Evolutionary conservation across 1,140 invertebrate species (phyloP).

Genomic region (Anoplolepis gracilipes): DNA sequence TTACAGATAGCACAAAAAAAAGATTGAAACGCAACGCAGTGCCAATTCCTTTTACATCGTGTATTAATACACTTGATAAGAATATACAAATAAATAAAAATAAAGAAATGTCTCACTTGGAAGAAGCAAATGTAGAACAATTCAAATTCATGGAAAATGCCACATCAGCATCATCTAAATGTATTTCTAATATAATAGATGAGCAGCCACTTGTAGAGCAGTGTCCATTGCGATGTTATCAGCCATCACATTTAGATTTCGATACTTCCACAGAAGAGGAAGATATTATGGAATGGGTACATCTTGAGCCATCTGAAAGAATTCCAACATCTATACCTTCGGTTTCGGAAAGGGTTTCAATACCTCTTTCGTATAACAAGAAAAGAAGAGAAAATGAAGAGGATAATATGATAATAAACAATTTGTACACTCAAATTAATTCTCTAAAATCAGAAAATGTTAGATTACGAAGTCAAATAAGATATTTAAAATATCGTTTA

Average conservation of each 20-base stretch:
- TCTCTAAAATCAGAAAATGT: background rate
- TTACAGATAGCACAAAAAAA: background rate
- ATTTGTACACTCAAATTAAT: background rate
- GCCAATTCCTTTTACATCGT: background rate
- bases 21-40: slow-evolving; percentile 8
- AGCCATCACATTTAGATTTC: slow-evolving; percentile 12
- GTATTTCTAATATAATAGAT: background rate
- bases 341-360: background rate
- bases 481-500: background rate
- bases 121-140: background rate
- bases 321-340: background rate
- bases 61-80: background rate
- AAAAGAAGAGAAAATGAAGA: background rate
- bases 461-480: background rate
- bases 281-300: background rate
- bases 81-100: background rate
- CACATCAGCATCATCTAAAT: background rate
- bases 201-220: background rate
- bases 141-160: background rate
- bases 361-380: background rate
- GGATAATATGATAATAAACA: background rate
- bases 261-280: background rate
- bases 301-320: background rate
- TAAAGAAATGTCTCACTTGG: background rate
- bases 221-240: background rate